Evolutionary conservation across 1,140 invertebrate genomes (phyloP).

Genomic region (Oryctes rhinoceros): DNA sequence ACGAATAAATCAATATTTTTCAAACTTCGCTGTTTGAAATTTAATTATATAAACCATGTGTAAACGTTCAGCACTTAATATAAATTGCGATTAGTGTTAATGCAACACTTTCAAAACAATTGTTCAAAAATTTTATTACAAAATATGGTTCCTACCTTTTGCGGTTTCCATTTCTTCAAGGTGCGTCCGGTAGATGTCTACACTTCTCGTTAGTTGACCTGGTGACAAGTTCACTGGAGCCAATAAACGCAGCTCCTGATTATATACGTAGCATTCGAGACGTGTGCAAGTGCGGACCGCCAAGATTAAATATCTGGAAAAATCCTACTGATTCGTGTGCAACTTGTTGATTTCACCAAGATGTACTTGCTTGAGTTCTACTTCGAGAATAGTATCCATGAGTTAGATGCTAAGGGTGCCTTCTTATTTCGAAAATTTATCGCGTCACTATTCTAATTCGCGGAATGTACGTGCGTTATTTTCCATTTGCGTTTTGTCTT

Average conservation of each 20-base stretch:
- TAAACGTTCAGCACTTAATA: too few species aligned
- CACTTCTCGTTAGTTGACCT: background rate
- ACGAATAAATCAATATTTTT: too few species aligned
- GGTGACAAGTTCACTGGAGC: background rate
- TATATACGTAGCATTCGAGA: constrained; percentile 17
- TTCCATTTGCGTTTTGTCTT: too few species aligned
- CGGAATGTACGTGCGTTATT: too few species aligned
- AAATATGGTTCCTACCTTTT: constrained; percentile 29
- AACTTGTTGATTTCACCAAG: constrained; percentile 12
- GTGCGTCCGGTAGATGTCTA: background rate
- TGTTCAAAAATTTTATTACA: background rate
- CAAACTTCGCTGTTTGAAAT: too few species aligned
- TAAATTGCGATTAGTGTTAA: background rate
- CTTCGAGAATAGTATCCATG: background rate
- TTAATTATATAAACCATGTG: too few species aligned
- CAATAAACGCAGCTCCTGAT: background rate
- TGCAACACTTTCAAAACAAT: background rate
- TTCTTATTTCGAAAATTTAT: too few species aligned
- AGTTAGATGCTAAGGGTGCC: too few species aligned
- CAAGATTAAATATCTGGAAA: constrained; percentile 19
- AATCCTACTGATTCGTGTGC: constrained; percentile 14
- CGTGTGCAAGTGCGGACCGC: constrained; percentile 28
- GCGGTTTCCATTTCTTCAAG: background rate
- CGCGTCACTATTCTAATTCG: too few species aligned
- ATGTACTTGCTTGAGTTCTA: background rate